Evolutionary conservation across 2,888 invertebrate genomes (phyloP).

Genomic region (Papilio elwesi): DNA sequence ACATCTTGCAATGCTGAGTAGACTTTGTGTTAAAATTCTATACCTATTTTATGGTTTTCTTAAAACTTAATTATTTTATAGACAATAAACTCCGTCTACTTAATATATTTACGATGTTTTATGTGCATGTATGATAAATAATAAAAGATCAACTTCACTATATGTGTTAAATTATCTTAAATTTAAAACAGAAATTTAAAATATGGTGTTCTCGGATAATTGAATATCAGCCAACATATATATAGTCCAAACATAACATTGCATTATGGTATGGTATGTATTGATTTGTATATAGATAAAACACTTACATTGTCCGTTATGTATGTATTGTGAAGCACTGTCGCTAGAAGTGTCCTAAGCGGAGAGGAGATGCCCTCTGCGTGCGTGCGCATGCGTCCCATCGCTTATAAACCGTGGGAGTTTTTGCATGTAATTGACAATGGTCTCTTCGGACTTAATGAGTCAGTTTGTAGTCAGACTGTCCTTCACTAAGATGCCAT

Average conservation of each 20-base stretch:
- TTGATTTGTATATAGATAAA: not conserved
- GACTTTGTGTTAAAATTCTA: too few relatives aligned
- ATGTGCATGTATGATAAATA: too few relatives aligned
- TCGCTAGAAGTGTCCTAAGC: slow-evolving; percentile 60
- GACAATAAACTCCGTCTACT: slow-evolving; percentile 3
- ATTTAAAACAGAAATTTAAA: too few relatives aligned
- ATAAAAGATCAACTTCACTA: too few relatives aligned
- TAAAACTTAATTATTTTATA: too few relatives aligned
- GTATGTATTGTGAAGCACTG: slow-evolving; percentile 54
- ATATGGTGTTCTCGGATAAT: slow-evolving; percentile 1
- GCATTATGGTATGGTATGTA: too few relatives aligned
- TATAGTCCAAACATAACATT: too few relatives aligned
- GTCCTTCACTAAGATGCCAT: slow-evolving; percentile 75
- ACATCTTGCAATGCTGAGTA: too few relatives aligned
- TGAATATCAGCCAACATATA: too few relatives aligned
- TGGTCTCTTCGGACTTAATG: slow-evolving; percentile 79
- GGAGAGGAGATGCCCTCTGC: slow-evolving; percentile 77
- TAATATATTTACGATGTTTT: not conserved
- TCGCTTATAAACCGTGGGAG: slow-evolving; percentile 83
- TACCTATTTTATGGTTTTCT: too few relatives aligned
- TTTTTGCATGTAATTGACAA: slow-evolving; percentile 81
- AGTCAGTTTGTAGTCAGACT: slow-evolving; percentile 78
- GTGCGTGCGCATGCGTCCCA: slow-evolving; percentile 66
- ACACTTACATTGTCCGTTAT: slow-evolving; percentile 34
- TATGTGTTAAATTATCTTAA: too few relatives aligned